Conservation (phyloP, 2,888 invertebrate species). For the Lingula anatina region DNA sequence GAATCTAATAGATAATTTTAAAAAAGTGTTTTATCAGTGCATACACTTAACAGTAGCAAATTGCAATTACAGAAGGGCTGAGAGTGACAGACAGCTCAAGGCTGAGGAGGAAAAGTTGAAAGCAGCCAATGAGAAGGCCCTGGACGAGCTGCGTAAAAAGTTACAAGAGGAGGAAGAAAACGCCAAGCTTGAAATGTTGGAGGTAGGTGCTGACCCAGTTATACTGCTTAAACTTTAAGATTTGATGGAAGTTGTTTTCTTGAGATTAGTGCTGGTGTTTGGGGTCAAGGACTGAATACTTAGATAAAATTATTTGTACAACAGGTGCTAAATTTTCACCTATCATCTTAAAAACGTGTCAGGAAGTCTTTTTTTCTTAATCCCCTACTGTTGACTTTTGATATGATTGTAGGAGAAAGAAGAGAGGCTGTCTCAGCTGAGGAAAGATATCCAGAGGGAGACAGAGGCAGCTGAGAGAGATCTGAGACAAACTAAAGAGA, state of each 20-base stretch:
- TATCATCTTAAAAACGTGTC: too few species aligned
- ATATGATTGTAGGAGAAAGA: constrained; percentile 30
- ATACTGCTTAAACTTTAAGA: too few species aligned
- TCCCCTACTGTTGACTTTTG: too few species aligned
- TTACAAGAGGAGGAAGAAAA: constrained; percentile 37
- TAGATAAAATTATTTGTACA: too few species aligned
- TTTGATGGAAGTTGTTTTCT: too few species aligned
- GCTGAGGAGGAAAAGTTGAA: constrained; percentile 26
- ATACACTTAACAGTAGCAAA: too few species aligned
- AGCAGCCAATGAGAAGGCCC: constrained; percentile 26
- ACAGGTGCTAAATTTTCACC: too few species aligned
- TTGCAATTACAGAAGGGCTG: constrained; percentile 19
- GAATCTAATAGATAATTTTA: too few species aligned
- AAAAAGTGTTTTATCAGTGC: too few species aligned
- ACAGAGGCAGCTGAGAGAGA: constrained; percentile 34
- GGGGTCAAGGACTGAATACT: too few species aligned
- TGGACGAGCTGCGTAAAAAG: constrained; percentile 25
- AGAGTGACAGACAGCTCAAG: constrained; percentile 11
- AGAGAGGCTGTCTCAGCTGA: constrained; percentile 25
- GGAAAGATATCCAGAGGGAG: constrained; percentile 31
- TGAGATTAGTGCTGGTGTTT: too few species aligned
- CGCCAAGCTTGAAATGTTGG: constrained; percentile 35
- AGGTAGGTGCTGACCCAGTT: constrained; percentile 19
- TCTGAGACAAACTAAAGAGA: constrained; percentile 31
- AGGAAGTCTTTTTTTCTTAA: too few species aligned